Conservation (phyloP, 2,797 vertebrate genomes). For the Dallia pectoralis region DNA sequence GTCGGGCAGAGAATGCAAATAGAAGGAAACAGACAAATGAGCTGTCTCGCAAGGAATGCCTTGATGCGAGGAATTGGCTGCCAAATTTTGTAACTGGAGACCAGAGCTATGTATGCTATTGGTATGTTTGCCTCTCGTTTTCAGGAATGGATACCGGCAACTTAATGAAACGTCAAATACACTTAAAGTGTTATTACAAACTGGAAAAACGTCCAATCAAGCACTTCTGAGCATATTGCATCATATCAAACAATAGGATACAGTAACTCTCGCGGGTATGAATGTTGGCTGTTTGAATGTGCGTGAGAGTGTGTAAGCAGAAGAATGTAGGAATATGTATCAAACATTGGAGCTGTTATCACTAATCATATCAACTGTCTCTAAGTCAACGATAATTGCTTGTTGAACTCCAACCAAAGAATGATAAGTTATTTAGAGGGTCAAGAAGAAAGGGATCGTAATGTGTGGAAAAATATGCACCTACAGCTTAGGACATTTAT, state of each 20-base stretch:
- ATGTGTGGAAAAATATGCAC: constrained; percentile 36
- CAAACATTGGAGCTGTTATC: constrained; percentile 19
- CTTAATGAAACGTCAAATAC: constrained; percentile 45
- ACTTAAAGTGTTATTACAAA: neutral
- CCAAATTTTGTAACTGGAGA: constrained; percentile 57
- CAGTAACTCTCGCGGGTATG: neutral
- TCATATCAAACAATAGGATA: neutral
- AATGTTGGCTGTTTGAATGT: neutral
- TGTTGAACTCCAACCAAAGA: constrained; percentile 21
- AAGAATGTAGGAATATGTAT: neutral
- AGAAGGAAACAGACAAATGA: constrained; percentile 67
- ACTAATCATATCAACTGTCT: constrained; percentile 39
- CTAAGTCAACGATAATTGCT: constrained; percentile 53
- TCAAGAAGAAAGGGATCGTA: constrained; percentile 11
- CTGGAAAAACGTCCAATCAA: neutral
- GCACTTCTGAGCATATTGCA: neutral
- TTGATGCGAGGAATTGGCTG: constrained; percentile 53
- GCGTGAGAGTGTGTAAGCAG: constrained; percentile 5
- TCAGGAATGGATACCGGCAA: constrained; percentile 28
- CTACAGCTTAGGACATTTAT: constrained; percentile 29
- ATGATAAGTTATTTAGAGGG: neutral
- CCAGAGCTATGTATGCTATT: constrained; percentile 47
- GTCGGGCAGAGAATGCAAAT: constrained; percentile 53
- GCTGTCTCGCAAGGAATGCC: constrained; percentile 63
- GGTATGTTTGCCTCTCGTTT: constrained; percentile 36